Conservation (phyloP, 2,888 invertebrate genomes). For the Lasioglossum vierecki region DNA sequence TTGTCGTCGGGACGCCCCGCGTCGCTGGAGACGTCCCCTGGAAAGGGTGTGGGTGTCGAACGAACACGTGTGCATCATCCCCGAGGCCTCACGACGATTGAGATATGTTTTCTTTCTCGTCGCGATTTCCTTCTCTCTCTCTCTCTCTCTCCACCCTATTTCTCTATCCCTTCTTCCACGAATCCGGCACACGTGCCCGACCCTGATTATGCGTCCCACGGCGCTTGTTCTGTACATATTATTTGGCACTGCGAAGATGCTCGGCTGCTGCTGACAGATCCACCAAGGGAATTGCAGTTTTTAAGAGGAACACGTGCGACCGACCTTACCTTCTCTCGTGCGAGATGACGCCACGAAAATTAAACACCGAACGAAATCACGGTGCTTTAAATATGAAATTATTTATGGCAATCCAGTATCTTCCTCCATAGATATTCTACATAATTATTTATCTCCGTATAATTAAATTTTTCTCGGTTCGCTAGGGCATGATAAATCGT, state of each 20-base stretch:
- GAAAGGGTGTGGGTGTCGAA: conserved; percentile 40
- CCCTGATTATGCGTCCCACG: conserved; percentile 56
- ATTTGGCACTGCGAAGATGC: conserved; percentile 43
- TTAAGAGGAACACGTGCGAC: conserved; percentile 24
- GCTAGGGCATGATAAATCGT: too few species aligned
- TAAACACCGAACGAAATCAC: not conserved
- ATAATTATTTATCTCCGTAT: not conserved
- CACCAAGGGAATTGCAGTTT: conserved; percentile 41
- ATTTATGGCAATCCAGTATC: not conserved
- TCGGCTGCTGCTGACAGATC: conserved; percentile 42
- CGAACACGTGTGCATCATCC: conserved; percentile 53
- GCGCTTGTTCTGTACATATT: conserved; percentile 59
- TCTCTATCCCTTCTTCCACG: not conserved
- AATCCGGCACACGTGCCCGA: not conserved
- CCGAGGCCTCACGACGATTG: conserved; percentile 58
- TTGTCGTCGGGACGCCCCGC: conserved; percentile 56
- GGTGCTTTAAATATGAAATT: not conserved
- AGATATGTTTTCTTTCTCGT: conserved; percentile 35
- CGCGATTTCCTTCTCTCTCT: not conserved
- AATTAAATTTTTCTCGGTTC: too few species aligned
- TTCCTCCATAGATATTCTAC: not conserved
- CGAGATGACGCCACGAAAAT: not conserved
- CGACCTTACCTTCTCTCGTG: not conserved
- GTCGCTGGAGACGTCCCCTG: not conserved
- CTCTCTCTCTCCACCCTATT: not conserved